Percentiles rank a stretch among this genome's conserved stretches.
These are phyloP conservation scores for Dasypus novemcinctus DNA, from an alignment of 2,113 vertebrate species.

Conservation along the genomic window DNA sequence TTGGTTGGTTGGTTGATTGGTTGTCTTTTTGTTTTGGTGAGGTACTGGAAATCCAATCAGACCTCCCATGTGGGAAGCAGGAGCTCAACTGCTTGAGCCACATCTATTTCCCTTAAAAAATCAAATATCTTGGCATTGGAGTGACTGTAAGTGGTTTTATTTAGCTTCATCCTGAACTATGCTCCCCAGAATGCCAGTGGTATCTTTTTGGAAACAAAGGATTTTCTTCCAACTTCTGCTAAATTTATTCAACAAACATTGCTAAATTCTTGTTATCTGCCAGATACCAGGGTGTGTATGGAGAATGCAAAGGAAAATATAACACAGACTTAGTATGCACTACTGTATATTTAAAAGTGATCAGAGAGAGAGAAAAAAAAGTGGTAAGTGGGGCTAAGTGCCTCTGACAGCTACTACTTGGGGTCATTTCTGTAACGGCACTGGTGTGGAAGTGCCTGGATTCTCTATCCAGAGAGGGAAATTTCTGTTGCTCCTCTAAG, in stretches of 20 bases:
- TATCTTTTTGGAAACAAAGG: slow-evolving; percentile 29
- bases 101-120: neutral
- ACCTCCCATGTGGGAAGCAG: too few relatives aligned
- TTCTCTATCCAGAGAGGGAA: neutral
- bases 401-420: neutral
- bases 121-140: neutral
- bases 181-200: neutral
- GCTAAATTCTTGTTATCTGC: slow-evolving; percentile 32
- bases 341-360: neutral
- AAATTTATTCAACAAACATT: slow-evolving; percentile 27
- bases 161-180: neutral
- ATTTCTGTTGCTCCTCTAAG: neutral
- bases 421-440: neutral
- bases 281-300: neutral
- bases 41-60: too few relatives aligned
- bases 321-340: neutral
- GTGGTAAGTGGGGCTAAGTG: neutral
- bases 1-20: too few relatives aligned
- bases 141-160: neutral
- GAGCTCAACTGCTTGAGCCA: too few relatives aligned
- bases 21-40: too few relatives aligned
- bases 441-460: neutral
- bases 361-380: slow-evolving; percentile 17
- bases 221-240: slow-evolving; percentile 18
- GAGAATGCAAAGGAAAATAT: neutral